Base-by-base conservation (phyloP, 1,140 invertebrate genomes). In the Trachelipus rathkii region DNA sequence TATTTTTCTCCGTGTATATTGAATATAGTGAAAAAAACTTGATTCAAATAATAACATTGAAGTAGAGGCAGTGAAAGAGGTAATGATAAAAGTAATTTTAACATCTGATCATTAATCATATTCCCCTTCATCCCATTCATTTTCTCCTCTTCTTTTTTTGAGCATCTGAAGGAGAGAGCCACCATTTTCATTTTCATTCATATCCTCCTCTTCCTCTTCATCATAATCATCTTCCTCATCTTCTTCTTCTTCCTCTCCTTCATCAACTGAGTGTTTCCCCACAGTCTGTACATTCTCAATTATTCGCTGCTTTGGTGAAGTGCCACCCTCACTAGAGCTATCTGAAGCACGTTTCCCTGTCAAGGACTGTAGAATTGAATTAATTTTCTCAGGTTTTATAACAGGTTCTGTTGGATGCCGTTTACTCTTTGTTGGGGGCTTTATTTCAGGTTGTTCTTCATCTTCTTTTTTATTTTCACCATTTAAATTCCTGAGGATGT, bases 401-500 rank as follows among this genome's bases (percentile, higher is more conserved):
- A 78, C 67, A 10, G 50, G 67, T 73, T 78, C 44, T 74, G 75
- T 73, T 75, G 78, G 75, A 73, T 75, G 53, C 69, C 71, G 73
- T 50, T 73, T 74, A 76, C 73, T 69, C 75, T 70, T 44, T 75
- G 66, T 67, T 74, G 78, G 53, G 72, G 46, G 24, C 46, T 71
- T 78, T 33, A 71, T 77, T 66, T 76, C 82, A 79, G 76, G 81
- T 71, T 66, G 80, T n/a, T 80, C 75, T 11, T 73, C 78, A n/a
- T 81, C 79, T 45, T 79, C 83, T 19, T 79, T 46, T 60, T 68
- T 76, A 44, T 33, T 80, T 46, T 79, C 81, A 85, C 84, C 89
- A 90, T 79, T 85, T 9, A 96, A 85, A 83, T 90, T 93, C 83
- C 94, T 95, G 13, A 99, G 86, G 21, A 98, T 96, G 82, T 98